Evolutionary conservation across 2,113 vertebrate species (phyloP).

Genomic region (Upupa epops): DNA sequence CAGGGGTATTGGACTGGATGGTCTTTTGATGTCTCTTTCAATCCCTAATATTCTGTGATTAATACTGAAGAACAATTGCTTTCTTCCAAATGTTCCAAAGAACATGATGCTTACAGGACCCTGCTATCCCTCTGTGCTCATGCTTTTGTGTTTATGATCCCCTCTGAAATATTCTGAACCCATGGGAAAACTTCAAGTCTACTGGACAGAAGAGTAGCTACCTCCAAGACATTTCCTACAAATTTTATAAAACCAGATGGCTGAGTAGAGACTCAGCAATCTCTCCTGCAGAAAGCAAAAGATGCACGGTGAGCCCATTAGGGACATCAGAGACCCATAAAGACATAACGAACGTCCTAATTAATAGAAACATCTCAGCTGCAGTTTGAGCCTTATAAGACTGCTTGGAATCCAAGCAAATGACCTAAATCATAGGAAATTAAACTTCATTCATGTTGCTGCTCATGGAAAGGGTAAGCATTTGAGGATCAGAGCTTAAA

Average conservation of each 20-base stretch:
- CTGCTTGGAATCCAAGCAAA: conserved; percentile 49
- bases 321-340: conserved; percentile 49
- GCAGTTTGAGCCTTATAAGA: conserved; percentile 18
- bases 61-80: not conserved
- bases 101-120: not conserved
- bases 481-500: not conserved
- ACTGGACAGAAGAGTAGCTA: conserved; percentile 28
- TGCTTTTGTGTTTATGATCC: conserved; percentile 30
- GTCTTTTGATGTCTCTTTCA: no score
- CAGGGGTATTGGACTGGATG: no score
- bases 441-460: not conserved
- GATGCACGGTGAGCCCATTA: conserved; percentile 30
- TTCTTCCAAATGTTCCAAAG: not conserved
- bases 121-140: not conserved
- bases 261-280: not conserved
- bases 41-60: no score
- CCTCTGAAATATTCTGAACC: conserved; percentile 10
- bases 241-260: conserved; percentile 50
- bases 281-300: not conserved
- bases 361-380: conserved; percentile 38
- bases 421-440: conserved; percentile 46
- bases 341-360: conserved; percentile 22
- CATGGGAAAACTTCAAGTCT: conserved; percentile 25
- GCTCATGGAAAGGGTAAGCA: not conserved
- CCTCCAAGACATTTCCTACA: not conserved